These are phyloP conservation scores for Napeogenes inachia DNA, from an alignment of 2,888 invertebrate species.

Conservation along the genomic window DNA sequence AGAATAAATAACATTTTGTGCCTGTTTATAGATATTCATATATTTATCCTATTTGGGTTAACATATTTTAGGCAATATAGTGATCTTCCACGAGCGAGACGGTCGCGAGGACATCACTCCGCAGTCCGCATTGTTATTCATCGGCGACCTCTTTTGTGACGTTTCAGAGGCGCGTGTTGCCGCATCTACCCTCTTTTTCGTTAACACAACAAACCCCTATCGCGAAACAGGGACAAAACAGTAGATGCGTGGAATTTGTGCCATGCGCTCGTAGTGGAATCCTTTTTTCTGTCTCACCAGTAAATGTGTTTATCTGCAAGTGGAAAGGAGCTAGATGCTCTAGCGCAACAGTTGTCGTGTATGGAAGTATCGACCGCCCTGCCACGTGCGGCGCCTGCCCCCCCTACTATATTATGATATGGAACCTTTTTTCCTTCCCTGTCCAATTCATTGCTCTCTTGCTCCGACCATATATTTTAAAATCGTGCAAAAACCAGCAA, in stretches of 20 bases:
- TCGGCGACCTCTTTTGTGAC: conserved; percentile 73
- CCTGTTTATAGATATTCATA: too few species aligned
- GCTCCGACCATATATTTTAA: not conserved
- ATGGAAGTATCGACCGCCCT: conserved; percentile 62
- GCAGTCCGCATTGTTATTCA: conserved; percentile 77
- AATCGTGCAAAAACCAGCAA: not conserved
- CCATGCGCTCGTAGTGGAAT: conserved; percentile 49
- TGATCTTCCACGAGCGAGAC: not conserved
- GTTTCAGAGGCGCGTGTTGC: conserved; percentile 68
- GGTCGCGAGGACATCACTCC: conserved; percentile 62
- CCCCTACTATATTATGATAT: conserved; percentile 25
- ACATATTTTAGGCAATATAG: not conserved
- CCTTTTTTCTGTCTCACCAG: conserved; percentile 48
- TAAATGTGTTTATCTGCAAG: conserved; percentile 21
- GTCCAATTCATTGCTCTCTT: conserved; percentile 35
- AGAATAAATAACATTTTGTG: too few species aligned
- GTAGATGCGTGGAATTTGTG: conserved; percentile 64
- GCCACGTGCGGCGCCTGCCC: conserved; percentile 63
- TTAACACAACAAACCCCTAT: conserved; percentile 23
- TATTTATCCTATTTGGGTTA: too few species aligned
- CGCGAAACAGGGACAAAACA: conserved; percentile 38
- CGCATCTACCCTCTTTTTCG: conserved; percentile 59
- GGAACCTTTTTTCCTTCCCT: conserved; percentile 27
- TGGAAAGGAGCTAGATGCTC: conserved; percentile 42
- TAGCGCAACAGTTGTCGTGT: conserved; percentile 72